Base-by-base conservation (phyloP, 37 sponge, comb jelly and placozoan species). In the Cliona cf. orientalis region DNA sequence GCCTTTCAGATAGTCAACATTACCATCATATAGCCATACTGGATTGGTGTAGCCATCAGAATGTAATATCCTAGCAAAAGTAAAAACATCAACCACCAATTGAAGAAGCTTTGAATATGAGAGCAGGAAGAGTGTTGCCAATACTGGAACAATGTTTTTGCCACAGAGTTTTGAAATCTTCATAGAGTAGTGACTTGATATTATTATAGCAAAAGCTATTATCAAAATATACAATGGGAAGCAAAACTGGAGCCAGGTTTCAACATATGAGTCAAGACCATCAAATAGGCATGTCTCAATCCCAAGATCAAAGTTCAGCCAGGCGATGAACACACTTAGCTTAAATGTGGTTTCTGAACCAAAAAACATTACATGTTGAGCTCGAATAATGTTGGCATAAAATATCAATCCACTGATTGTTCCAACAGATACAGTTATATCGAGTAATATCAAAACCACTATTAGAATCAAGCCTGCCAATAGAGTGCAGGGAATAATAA, bases 311-410 rank as follows among this genome's bases (percentile, higher is more conserved):
- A 65, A 36, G 66, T 65, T 65, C 2, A 65, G 28, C 66, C 66
- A 65, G 35, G 66, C 66, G 28, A 65, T 65, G 66, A 34, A 65
- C 66, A 32, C 28, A 21, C 66, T 65, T n/a, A 33, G 66, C 35
- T 34, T 34, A 3, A 36, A 34, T 32, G 66, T 65, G 19, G 35
- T 65, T 4, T 65, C 17, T 21, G 66, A 19, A 65, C 35, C 35
- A 29, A 65, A 65, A 29, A 34, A 65, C 2, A 36, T 65, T 21
- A 36, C 66, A 2, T 65, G 66, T 21, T 33, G 28, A 21, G 66
- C 66, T 34, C 66, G 28, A 21, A 65, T 36, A 31, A 65, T 34
- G 66, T 65, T 65, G 19, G 66, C 35, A 65, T 34, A 65, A 29
- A 65, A 65, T 21, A 65, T 65, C 28, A 65, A 36, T 34, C 35